Base-by-base conservation (phyloP, 2,113 vertebrate genomes). In the Platysteira castanea region DNA sequence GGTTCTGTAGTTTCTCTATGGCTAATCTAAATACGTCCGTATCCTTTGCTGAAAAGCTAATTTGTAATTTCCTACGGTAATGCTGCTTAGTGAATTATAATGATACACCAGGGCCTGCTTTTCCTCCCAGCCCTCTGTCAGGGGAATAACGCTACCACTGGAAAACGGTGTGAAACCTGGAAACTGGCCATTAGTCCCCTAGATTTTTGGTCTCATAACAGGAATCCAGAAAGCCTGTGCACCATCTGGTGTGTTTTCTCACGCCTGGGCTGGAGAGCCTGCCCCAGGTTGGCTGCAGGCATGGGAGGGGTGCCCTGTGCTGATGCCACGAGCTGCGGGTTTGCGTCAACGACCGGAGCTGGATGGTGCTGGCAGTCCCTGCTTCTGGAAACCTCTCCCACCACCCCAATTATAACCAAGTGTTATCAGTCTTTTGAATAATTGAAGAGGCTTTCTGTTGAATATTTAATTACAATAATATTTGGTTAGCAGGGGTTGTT, bases 401-500 rank as follows among this genome's bases (percentile, higher is more conserved):
- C 95, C 93, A 78, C 93, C 90, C 79, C 81, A 87, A 70, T 96
- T 94, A 95, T 77, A 94, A 95, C 83, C 84, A 71, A 97, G 93
- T 37, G 87, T 90, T 96, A 96, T 93, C 95, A 65, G 87, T 89
- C 95, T 83, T 90, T 28, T 96, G 91, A 97, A 97, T 97, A 97
- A 97, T 95, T 97, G 96, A 97, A 96, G 94, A 97, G 92, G 91
- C 88, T 90, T 93, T 94, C 93, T 95, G 84, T 60, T 96, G 92
- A 97, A 97, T 97, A 97, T 95, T 97, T 97, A 96, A 97, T 97
- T 97, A 92, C 95, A 59, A 95, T 97, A 97, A 97, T 97, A 96
- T 97, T 97, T 97, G 91, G 92, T 96, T 97, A 97, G 94, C 24
- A 8, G 86, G 57, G 86, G 80, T 93, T 89, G 94, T 91, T 89